phyloP scores from a whole-genome alignment of 2,797 vertebrate species.

The Pterois miles region DNA sequence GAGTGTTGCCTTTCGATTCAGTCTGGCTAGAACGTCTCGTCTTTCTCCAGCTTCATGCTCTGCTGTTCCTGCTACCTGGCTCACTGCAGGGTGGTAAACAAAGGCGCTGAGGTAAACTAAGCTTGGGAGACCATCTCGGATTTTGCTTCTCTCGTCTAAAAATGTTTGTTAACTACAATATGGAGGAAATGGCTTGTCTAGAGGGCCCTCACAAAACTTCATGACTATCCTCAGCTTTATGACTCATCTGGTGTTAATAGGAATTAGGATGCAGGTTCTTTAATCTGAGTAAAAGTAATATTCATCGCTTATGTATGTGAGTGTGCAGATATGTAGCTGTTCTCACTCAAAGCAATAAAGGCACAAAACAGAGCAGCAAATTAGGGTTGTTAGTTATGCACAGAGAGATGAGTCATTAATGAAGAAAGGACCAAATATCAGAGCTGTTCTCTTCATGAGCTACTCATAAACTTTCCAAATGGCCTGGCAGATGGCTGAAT shows the following conservation, averaged over 20 bases:
- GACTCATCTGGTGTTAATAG: slow-evolving; percentile 34
- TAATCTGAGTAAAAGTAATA: neutral
- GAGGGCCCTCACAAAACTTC: neutral
- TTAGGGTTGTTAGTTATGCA: slow-evolving; percentile 43
- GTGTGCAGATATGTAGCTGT: slow-evolving; percentile 6
- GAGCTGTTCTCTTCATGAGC: slow-evolving; percentile 33
- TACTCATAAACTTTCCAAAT: slow-evolving; percentile 48
- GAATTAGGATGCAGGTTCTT: slow-evolving; percentile 20
- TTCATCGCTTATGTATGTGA: neutral
- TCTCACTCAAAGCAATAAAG: slow-evolving; percentile 34
- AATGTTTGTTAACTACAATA: neutral
- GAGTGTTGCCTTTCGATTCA: slow-evolving; percentile 25
- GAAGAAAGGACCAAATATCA: slow-evolving; percentile 52
- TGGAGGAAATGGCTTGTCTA: neutral
- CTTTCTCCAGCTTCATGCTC: slow-evolving; percentile 16
- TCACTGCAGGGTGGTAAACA: slow-evolving; percentile 26
- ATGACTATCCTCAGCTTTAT: neutral
- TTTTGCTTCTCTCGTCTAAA: neutral
- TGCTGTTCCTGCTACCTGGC: slow-evolving; percentile 19
- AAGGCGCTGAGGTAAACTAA: neutral
- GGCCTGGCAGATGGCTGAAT: slow-evolving; percentile 41
- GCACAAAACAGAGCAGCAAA: slow-evolving; percentile 23
- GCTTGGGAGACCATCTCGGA: neutral
- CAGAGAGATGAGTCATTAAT: slow-evolving; percentile 52
- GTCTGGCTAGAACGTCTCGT: slow-evolving; percentile 7